A percentile compares a stretch with the other conserved stretches of the same genome.
phyloP scores from a whole-genome alignment of 2,797 vertebrate species.

The Rhynchotus rufescens region DNA sequence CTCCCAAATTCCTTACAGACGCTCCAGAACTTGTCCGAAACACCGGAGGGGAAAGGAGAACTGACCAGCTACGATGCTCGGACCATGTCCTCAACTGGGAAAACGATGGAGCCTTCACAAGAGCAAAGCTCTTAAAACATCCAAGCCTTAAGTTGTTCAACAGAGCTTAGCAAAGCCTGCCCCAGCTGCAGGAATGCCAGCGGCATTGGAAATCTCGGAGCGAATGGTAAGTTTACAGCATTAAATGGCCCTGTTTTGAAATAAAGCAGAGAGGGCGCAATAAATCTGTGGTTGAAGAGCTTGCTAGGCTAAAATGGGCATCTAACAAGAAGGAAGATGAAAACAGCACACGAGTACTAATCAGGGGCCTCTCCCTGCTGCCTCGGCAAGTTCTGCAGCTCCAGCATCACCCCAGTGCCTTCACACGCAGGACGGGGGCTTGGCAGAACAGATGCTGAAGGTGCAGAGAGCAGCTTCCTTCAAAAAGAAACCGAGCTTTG shows the following conservation, averaged over 20 bases:
- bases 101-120: not conserved
- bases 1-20: not conserved
- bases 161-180: not conserved
- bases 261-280: not conserved
- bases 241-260: not conserved
- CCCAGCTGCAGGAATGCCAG: not conserved
- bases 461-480: not conserved
- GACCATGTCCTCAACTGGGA: not conserved
- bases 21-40: not conserved
- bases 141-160: not conserved
- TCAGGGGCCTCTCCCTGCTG: not conserved
- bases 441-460: not conserved
- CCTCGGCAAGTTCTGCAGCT: not conserved
- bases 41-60: not conserved
- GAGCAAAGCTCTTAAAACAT: not conserved
- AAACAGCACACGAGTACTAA: not conserved
- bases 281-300: not conserved
- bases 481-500: not conserved
- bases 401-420: not conserved
- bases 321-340: not conserved
- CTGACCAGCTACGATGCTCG: not conserved
- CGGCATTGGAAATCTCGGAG: not conserved
- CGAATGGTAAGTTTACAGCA: not conserved
- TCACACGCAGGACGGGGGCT: not conserved
- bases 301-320: not conserved